Percentiles rank a stretch among this genome's conserved stretches.
Conservation (phyloP, 2,888 invertebrate genomes). For the Clusia tigrina region DNA sequence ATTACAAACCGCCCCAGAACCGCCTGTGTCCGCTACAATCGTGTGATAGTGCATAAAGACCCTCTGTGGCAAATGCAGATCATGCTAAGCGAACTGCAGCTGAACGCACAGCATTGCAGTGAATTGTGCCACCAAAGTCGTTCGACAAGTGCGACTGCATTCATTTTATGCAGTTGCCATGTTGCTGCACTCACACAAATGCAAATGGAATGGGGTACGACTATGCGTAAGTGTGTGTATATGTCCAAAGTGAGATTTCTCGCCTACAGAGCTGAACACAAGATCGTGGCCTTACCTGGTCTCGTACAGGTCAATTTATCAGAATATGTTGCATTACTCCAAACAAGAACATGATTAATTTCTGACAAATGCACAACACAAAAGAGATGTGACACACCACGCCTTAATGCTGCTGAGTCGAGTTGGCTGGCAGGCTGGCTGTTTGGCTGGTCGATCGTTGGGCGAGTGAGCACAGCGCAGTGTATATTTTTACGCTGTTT, state of each 20-base stretch:
- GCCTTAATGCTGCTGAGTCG: slow-evolving; percentile 23
- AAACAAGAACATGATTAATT: slow-evolving; percentile 64
- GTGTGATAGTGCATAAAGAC: too few relatives aligned
- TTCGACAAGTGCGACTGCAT: slow-evolving; percentile 45
- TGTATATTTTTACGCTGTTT: too few relatives aligned
- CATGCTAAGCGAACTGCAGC: slow-evolving; percentile 38
- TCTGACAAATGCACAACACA: slow-evolving; percentile 63
- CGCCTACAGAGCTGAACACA: slow-evolving; percentile 39
- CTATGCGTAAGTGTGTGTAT: neutral
- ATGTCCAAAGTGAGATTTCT: slow-evolving; percentile 36
- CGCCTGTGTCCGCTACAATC: too few relatives aligned
- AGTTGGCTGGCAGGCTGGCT: neutral
- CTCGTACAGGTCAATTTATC: slow-evolving; percentile 48
- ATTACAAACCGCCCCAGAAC: too few relatives aligned
- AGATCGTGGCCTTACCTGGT: neutral
- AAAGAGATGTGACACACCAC: slow-evolving; percentile 62
- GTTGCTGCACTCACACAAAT: slow-evolving; percentile 1
- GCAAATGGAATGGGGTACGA: neutral
- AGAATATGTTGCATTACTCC: slow-evolving; percentile 44
- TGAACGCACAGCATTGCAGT: neutral
- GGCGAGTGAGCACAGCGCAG: slow-evolving; percentile 20
- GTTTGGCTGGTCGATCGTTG: slow-evolving; percentile 30
- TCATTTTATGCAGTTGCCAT: slow-evolving; percentile 44
- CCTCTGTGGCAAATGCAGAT: too few relatives aligned
- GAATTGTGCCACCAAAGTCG: slow-evolving; percentile 56